Base-by-base conservation (phyloP, 2,888 invertebrate genomes). In the Pyrochroa serraticornis region DNA sequence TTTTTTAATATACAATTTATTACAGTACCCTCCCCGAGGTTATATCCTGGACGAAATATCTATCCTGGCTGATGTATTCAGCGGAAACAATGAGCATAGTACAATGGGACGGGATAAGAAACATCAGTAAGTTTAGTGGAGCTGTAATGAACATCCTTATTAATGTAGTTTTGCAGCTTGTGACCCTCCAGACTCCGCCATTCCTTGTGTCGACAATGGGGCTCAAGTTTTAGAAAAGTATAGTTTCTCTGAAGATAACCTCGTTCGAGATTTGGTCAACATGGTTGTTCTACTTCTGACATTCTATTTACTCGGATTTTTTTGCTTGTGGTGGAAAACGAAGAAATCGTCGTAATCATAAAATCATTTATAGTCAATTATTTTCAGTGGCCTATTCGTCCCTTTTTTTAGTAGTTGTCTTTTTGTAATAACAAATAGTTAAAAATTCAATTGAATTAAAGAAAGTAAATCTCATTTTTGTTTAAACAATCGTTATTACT, bases 41-140 rank as follows among this genome's bases (percentile, higher is more conserved):
- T 60, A 79, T 92, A 47, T 83, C 85, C 10, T 94, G 93, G 92
- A 84, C 90, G 1, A 87, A 90, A 65, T 88, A 91, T 71, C 72
- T 93, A 3, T 93, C 93, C 0, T 94, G 93, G 93, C 81, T 93
- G 71, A 87, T 92, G 84, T 92, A 93, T 77, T 90, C 92, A 7
- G 92, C 91, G 67, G 93, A 93, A 81, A 89, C 91, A 0, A 84
- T 93, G 80, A 88, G 88, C 45, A 89, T 92, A 63, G 79, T 91
- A 8, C 93, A 93, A 71, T 93, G 93, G 94, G 82, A 86, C 47
- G 88, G 87, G 7, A 83, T 92, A 1, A 81, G 84, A 51, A 89
- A 90, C 74, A 90, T 90, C 64, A 85, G 90, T 91, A 80, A 85
- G 73, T 1, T n/a, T 7, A 34, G 31, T 35, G 33, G 34, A 22